Percentiles rank a stretch among this genome's conserved stretches.
These are phyloP conservation scores for Plodia interpunctella DNA, from an alignment of 1,140 invertebrate species.

Conservation along the genomic window DNA sequence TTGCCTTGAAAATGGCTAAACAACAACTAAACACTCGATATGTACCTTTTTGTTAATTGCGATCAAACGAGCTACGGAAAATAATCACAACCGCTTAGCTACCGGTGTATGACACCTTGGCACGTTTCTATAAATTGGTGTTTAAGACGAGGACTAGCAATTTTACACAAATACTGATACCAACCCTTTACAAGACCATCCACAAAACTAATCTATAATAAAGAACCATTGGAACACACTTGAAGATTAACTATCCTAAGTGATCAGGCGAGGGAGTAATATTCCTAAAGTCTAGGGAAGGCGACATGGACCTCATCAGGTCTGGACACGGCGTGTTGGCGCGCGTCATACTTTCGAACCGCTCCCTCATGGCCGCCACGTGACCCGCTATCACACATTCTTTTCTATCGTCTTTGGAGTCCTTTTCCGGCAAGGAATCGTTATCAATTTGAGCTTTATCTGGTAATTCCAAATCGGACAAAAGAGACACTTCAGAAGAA, in stretches of 20 bases:
- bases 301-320: conserved; percentile 42
- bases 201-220: conserved; percentile 6
- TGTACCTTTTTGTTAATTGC: conserved; percentile 50
- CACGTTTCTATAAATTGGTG: conserved; percentile 22
- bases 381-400: conserved; percentile 63
- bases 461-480: conserved; percentile 45
- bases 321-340: conserved; percentile 65
- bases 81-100: conserved; percentile 53
- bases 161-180: conserved; percentile 20
- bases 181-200: conserved; percentile 16
- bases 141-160: conserved; percentile 19
- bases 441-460: conserved; percentile 34
- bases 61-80: conserved; percentile 30
- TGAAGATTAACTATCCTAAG: conserved; percentile 29
- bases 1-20: conserved; percentile 18
- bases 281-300: conserved; percentile 52
- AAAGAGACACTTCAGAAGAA: conserved; percentile 50
- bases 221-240: conserved; percentile 13
- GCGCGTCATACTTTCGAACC: conserved; percentile 72
- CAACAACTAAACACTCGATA: conserved; percentile 49
- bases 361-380: conserved; percentile 72
- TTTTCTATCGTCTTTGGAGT: conserved; percentile 35
- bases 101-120: conserved; percentile 25
- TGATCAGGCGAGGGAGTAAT: conserved; percentile 53
- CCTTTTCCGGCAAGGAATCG: conserved; percentile 10